Evolutionary conservation across 2,113 vertebrate species (phyloP), one percentile per base, ranked within the genome.

Genomic region (Seriola aureovittata): DNA sequence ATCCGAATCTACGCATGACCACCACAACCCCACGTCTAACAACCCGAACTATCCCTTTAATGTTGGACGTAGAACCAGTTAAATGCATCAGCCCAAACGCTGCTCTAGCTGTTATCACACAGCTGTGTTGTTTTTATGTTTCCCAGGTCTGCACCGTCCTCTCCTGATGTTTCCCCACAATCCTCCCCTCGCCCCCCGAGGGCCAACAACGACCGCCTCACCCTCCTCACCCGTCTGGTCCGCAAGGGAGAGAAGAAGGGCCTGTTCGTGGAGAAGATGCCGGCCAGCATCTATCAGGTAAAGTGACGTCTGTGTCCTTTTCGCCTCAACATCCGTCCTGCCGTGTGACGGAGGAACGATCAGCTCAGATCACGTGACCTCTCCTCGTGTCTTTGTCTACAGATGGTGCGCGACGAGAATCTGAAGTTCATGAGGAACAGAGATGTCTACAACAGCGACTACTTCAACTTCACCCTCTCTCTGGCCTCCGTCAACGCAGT

Each of bases 401-500:
- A 99, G 98, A 99, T 97, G 96, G 98, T 99, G 85, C 96, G 98
- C 92, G 98, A 99, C 77, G 98, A 99, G 92, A 99, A 99, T 87
- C 95, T 99, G 84, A 99, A 97, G 92, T 99, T 99, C 89, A 99
- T 99, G 98, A 99, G 97, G 95, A 99, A 99, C 85, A 95, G 98
- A 95, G 98, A 99, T 80, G 96, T 99, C 38, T 99, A 99, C 93
- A 98, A 98, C 92, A 97, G 96, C 78, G 98, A 99, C 92, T 99
- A 99, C 93, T 99, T 99, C 94, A 99, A 96, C 93, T 99, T 99
- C 94, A 97, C 98, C 71, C 94, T 99, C 79, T 99, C 98, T 0
- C 93, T 99, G 88, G 96, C 97, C 1, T 99, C 98, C 0, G 91
- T 99, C 91, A 99, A 99, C 84, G 97, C 97, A 71, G 98, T 99